Conservation (phyloP, 2,797 vertebrate species). For the Gambelia wislizenii region DNA sequence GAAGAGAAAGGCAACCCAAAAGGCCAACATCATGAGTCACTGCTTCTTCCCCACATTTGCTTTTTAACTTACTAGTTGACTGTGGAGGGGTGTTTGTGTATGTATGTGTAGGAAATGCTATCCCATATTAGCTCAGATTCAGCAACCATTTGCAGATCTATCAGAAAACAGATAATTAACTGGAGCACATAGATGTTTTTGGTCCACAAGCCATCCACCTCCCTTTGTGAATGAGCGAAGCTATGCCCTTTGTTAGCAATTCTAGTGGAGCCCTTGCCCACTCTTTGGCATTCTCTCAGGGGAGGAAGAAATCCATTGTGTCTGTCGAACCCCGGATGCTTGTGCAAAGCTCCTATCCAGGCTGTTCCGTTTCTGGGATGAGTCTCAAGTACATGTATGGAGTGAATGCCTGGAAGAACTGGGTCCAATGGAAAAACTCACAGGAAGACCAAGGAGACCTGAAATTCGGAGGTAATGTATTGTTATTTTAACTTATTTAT, state of each 20-base stretch:
- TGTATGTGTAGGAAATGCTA: background rate
- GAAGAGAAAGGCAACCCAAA: background rate
- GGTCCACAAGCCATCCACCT: background rate
- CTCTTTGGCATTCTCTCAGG: slow-evolving; percentile 74
- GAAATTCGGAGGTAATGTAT: slow-evolving; percentile 85
- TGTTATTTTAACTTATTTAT: background rate
- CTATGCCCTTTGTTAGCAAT: background rate
- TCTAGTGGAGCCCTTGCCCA: background rate
- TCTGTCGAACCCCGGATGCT: slow-evolving; percentile 77
- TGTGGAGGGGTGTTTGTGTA: too few species aligned
- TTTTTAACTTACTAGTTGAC: background rate
- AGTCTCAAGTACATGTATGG: slow-evolving; percentile 92
- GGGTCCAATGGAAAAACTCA: slow-evolving; percentile 92
- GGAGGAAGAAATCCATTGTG: slow-evolving; percentile 86
- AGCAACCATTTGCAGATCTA: background rate
- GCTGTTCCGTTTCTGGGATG: slow-evolving; percentile 82
- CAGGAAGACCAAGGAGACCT: slow-evolving; percentile 89
- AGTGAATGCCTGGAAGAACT: slow-evolving; percentile 94
- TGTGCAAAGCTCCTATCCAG: slow-evolving; percentile 81
- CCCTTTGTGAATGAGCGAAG: background rate
- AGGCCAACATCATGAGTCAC: background rate
- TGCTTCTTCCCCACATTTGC: background rate
- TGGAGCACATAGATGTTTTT: background rate
- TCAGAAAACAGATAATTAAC: background rate
- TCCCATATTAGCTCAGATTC: background rate